Evolutionary conservation across 2,113 vertebrate genomes (phyloP), one percentile per base, ranked within the genome.

Genomic region (Zapornia atra): DNA sequence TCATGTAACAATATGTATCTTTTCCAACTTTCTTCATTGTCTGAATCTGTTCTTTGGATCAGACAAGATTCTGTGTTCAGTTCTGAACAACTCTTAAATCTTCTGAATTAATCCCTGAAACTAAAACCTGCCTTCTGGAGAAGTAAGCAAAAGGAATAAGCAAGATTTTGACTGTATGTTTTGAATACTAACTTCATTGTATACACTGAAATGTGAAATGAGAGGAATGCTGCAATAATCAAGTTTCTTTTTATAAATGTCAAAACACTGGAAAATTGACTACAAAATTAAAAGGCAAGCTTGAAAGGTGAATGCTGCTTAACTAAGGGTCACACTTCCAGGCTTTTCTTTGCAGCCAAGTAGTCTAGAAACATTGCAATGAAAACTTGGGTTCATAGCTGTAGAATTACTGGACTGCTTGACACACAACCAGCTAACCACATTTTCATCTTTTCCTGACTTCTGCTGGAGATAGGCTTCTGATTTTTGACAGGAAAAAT

Each of bases 71-170:
- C 48, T 64, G 10, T 92, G 53, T 64, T 95, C 34, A 44, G 25
- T 79, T 69, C 63, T 91, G 70, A 46, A 12, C 31, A 73, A 4
- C 25, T 61, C 25, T 76, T 26, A 79, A 65, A 20, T 75, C 33
- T 80, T 69, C 36, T 36, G 8, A 77, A 86, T 80, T 76, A 70
- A 51, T 77, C 25, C 19, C n/a, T 1, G 6, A 82, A 90, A 42
- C 5, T 70, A 40, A 92, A 86, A 57, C 5, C 3, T 56, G 61
- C 42, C 20, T 91, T 81, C 54, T 66, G 21, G 29, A 80, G 60
- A 91, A 73, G 31, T 12, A 70, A 91, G 16, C 50, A 73, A 82
- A 82, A 78, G 26, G 46, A 93, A 34, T 73, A 59, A 82, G n/a
- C 24, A 73, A 65, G 25, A 65, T 44, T 57, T 68, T 79, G 12